These are phyloP conservation scores for Camelus dromedarius DNA, from an alignment of 2,113 vertebrate species.

Conservation along the genomic window DNA sequence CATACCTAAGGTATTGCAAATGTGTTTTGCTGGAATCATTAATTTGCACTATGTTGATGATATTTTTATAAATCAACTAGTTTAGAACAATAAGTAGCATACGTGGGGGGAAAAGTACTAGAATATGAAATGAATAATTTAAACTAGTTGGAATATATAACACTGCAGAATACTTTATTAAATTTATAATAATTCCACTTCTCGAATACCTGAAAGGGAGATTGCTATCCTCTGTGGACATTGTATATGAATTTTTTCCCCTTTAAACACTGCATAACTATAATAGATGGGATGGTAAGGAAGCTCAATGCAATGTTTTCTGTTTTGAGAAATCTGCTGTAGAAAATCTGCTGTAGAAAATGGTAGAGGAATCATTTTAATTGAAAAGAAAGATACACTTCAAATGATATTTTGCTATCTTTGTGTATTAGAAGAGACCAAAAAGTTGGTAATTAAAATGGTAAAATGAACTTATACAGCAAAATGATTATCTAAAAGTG, in stretches of 20 bases:
- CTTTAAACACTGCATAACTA: constrained; percentile 5
- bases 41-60: constrained; percentile 70
- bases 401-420: not conserved
- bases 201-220: not conserved
- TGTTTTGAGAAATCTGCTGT: not conserved
- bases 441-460: not conserved
- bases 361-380: not conserved
- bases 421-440: not conserved
- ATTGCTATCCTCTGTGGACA: not conserved
- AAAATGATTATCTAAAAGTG: not conserved
- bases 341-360: not conserved
- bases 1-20: constrained; percentile 80
- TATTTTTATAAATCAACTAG: constrained; percentile 80
- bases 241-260: not conserved
- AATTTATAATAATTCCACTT: constrained; percentile 62
- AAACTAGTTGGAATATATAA: constrained; percentile 55
- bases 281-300: not conserved
- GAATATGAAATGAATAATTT: constrained; percentile 81
- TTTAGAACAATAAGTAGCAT: constrained; percentile 66
- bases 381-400: not conserved
- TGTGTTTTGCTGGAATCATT: constrained; percentile 82
- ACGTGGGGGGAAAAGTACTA: constrained; percentile 56
- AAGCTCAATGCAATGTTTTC: not conserved
- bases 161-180: constrained; percentile 58
- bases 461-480: not conserved